Percentiles rank a stretch among this genome's conserved stretches.
These are phyloP conservation scores for Hydrozoanthus gracilis DNA, from an alignment of 92 coral and sea anemone species.

Conservation along the genomic window DNA sequence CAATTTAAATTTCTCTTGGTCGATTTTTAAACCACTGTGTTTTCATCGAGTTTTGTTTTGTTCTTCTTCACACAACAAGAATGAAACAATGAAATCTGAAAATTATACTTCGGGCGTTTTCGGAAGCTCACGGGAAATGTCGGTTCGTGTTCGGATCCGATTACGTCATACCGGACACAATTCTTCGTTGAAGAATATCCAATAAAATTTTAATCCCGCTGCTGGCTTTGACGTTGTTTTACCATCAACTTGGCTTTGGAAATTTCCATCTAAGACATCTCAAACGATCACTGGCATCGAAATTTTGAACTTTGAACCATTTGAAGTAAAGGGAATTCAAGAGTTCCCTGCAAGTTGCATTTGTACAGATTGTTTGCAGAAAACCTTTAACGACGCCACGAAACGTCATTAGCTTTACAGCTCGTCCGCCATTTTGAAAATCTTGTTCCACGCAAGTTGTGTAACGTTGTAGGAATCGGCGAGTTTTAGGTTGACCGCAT, in stretches of 20 bases:
- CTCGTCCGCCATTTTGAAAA: slow-evolving; percentile 88
- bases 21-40: no score
- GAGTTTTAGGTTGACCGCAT: slow-evolving; percentile 84
- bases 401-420: slow-evolving; percentile 81
- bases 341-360: slow-evolving; percentile 37
- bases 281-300: slow-evolving; percentile 65
- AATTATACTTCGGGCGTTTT: slow-evolving; percentile 31
- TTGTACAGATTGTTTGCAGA: slow-evolving; percentile 37
- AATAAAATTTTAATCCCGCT: slow-evolving; percentile 92
- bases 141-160: slow-evolving; percentile 58
- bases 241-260: slow-evolving; percentile 91
- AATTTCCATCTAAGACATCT: slow-evolving; percentile 84
- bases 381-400: slow-evolving; percentile 56
- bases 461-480: slow-evolving; percentile 81
- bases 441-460: slow-evolving; percentile 71
- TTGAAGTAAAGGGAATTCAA: slow-evolving; percentile 22
- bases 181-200: slow-evolving; percentile 67
- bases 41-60: no score
- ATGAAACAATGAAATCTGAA: no score
- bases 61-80: no score
- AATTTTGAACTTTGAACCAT: slow-evolving; percentile 43
- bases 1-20: no score
- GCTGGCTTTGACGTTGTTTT: slow-evolving; percentile 94
- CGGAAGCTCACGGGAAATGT: slow-evolving; percentile 66
- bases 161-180: slow-evolving; percentile 81